Percentiles rank a stretch among this genome's conserved stretches.
Conservation (phyloP, 2,888 invertebrate species). For the Adineta ricciae region DNA sequence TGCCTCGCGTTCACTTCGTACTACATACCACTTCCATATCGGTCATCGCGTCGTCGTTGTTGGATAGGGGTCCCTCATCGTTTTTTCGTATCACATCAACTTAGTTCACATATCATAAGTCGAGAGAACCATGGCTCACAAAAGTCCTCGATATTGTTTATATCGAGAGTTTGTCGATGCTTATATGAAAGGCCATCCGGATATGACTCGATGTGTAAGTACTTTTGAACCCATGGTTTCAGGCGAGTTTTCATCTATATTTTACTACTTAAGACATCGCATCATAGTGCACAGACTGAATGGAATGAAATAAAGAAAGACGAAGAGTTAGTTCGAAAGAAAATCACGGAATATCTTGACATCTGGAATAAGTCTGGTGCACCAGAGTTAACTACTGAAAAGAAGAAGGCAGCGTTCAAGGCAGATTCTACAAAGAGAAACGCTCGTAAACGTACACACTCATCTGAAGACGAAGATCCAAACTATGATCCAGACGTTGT, state of each 20-base stretch:
- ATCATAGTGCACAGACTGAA: constrained; percentile 17
- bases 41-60: neutral
- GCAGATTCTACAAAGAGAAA: neutral
- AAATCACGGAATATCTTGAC: neutral
- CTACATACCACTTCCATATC: neutral
- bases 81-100: neutral
- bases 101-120: neutral
- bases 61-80: neutral
- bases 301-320: constrained; percentile 15
- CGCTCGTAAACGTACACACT: neutral
- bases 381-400: neutral
- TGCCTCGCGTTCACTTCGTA: neutral
- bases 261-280: neutral
- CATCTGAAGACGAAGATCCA: constrained; percentile 4
- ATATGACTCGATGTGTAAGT: constrained; percentile 19
- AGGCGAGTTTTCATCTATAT: no score
- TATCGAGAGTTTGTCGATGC: constrained; percentile 12
- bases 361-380: neutral
- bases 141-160: constrained; percentile 20
- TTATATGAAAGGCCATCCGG: neutral
- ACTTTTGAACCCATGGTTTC: no score
- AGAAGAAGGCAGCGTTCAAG: neutral
- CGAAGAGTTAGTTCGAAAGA: neutral
- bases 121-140: neutral
- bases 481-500: neutral